Conservation (phyloP, 2,888 invertebrate species). For the Luperina testacea region DNA sequence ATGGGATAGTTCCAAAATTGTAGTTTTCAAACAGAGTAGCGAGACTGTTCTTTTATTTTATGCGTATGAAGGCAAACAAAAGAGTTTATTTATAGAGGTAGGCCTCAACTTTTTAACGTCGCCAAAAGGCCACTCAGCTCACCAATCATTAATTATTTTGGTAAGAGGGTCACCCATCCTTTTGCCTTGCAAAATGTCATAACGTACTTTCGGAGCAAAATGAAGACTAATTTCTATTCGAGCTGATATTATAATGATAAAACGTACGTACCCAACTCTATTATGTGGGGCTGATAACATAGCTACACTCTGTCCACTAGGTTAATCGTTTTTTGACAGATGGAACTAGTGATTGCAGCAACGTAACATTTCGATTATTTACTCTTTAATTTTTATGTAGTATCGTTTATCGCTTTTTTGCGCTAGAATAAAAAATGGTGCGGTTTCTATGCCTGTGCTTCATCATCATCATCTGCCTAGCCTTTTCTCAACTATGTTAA, state of each 20-base stretch:
- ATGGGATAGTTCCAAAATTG: neutral
- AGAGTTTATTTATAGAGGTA: neutral
- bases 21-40: neutral
- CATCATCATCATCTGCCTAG: no score
- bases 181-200: neutral
- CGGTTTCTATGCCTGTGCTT: no score
- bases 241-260: neutral
- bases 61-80: neutral
- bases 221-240: neutral
- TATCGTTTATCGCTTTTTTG: no score
- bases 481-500: no score
- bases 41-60: neutral
- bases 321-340: no score
- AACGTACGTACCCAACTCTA: neutral
- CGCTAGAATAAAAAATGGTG: no score
- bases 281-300: neutral
- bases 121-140: neutral
- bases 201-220: neutral
- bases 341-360: no score
- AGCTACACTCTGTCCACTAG: no score
- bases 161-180: neutral
- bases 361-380: no score
- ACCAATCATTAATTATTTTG: neutral
- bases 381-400: no score
- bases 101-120: neutral